A percentile compares a stretch with the other conserved stretches of the same genome.
phyloP scores from a whole-genome alignment of 2,797 vertebrate genomes.

The Gobionotothen gibberifrons region DNA sequence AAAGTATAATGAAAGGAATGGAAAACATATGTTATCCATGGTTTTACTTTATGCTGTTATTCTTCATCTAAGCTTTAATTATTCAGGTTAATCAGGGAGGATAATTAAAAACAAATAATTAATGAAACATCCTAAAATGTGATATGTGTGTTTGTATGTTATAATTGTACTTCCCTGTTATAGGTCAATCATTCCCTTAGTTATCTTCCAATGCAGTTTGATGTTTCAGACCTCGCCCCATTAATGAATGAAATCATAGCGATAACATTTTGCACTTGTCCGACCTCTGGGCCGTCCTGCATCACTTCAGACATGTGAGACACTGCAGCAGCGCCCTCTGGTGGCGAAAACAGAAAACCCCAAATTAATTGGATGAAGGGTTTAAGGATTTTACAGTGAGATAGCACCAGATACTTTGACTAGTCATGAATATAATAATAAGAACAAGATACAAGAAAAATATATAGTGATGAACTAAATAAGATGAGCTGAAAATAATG shows the following conservation, averaged over 20 bases:
- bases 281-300: constrained; percentile 50
- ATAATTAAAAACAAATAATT: background rate
- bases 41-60: background rate
- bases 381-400: background rate
- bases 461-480: too few relatives aligned
- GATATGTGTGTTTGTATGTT: constrained; percentile 60
- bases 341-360: constrained; percentile 54
- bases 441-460: too few relatives aligned
- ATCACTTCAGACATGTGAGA: constrained; percentile 18
- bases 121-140: background rate
- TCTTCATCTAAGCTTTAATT: background rate
- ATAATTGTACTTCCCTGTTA: constrained; percentile 56
- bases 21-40: background rate
- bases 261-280: constrained; percentile 56
- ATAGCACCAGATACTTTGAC: background rate
- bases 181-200: constrained; percentile 61
- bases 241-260: constrained; percentile 53
- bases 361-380: background rate
- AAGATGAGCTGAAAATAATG: too few relatives aligned
- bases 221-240: constrained; percentile 15
- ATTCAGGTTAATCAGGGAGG: constrained; percentile 1
- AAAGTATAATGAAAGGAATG: constrained; percentile 5
- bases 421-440: too few relatives aligned
- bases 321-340: constrained; percentile 67
- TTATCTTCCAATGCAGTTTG: constrained; percentile 43